phyloP scores from a whole-genome alignment of 2,113 vertebrate species.

The Leucosticte australis region DNA sequence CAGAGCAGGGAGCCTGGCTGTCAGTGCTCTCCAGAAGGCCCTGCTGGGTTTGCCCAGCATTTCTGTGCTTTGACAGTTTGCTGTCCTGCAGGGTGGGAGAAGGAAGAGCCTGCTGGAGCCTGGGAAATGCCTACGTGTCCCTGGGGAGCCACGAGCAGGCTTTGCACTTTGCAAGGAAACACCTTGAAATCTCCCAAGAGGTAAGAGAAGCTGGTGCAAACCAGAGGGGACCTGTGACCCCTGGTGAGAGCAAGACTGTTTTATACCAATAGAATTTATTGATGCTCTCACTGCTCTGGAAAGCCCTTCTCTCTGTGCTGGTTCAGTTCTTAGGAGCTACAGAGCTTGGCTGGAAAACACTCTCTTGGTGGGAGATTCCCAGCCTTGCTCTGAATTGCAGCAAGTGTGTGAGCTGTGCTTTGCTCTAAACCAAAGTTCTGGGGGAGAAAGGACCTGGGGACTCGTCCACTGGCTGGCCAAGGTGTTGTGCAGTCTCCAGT shows the following conservation, averaged over 20 bases:
- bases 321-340: neutral
- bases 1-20: neutral
- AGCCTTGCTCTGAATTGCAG: neutral
- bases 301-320: neutral
- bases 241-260: neutral
- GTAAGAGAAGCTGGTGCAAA: slow-evolving; percentile 67
- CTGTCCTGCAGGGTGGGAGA: slow-evolving; percentile 88
- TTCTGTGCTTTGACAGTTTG: slow-evolving; percentile 18
- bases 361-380: neutral
- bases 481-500: neutral
- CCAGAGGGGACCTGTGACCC: neutral
- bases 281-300: neutral
- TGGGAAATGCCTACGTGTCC: slow-evolving; percentile 92
- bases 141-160: slow-evolving; percentile 90
- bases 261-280: neutral
- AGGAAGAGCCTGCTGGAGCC: slow-evolving; percentile 95
- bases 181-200: slow-evolving; percentile 94
- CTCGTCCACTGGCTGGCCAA: neutral
- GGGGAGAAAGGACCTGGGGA: neutral
- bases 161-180: slow-evolving; percentile 87
- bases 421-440: neutral
- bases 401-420: rapidly evolving
- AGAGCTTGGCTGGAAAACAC: neutral
- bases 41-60: neutral
- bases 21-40: neutral